These are phyloP conservation scores for Latheticus oryzae DNA, from an alignment of 2,888 invertebrate species.

Conservation along the genomic window DNA sequence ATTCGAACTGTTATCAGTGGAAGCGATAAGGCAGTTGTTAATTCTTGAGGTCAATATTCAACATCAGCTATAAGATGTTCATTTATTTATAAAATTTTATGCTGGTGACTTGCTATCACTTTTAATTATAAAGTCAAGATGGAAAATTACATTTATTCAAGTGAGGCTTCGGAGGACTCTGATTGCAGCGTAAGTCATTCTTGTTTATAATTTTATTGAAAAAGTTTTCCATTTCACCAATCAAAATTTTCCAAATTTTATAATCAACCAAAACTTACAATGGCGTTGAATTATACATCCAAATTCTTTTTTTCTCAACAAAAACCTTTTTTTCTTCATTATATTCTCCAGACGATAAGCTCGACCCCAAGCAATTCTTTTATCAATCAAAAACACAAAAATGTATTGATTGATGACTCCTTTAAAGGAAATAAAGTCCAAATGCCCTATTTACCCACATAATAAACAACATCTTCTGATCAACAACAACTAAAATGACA, in stretches of 20 bases:
- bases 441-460: conserved; percentile 19
- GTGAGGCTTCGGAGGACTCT: conserved; percentile 45
- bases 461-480: conserved; percentile 1
- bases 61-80: conserved; percentile 8
- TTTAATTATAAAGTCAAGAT: conserved; percentile 38
- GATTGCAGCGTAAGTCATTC: conserved; percentile 45
- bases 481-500: neutral
- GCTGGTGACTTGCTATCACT: conserved; percentile 5
- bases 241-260: no score
- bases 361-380: conserved; percentile 17
- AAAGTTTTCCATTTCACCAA: neutral
- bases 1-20: no score
- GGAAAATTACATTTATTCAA: conserved; percentile 49
- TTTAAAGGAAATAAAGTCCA: conserved; percentile 2
- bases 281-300: no score
- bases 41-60: conserved; percentile 21
- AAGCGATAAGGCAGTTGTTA: conserved; percentile 11
- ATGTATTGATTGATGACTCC: conserved; percentile 1
- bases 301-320: no score
- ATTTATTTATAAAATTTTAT: conserved; percentile 19
- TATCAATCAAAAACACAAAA: conserved; percentile 13
- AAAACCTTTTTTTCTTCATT: no score
- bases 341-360: conserved; percentile 10
- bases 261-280: no score
- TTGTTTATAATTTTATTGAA: conserved; percentile 9